Evolutionary conservation across 2,113 vertebrate species (phyloP).

Genomic region (Rhea pennata): DNA sequence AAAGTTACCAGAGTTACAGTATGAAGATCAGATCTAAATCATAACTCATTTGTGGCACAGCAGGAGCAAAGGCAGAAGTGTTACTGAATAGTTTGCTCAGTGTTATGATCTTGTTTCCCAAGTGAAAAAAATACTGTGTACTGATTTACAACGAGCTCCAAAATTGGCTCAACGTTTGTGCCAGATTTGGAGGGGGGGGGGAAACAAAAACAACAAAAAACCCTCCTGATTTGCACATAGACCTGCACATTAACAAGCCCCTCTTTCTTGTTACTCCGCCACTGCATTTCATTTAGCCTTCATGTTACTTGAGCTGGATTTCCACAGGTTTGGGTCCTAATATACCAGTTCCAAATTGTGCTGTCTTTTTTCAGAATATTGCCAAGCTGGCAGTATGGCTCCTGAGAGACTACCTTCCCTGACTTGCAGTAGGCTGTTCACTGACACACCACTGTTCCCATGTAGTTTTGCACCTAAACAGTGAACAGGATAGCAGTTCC

Average conservation of each 20-base stretch:
- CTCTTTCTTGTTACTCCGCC: conserved; percentile 10
- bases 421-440: conserved; percentile 51
- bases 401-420: conserved; percentile 7
- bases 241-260: background rate
- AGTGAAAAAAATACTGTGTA: background rate
- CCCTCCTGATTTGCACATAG: conserved; percentile 22
- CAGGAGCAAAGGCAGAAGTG: background rate
- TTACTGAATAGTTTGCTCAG: background rate
- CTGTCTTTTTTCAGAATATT: background rate
- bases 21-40: background rate
- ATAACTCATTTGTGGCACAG: background rate
- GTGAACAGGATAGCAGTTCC: conserved; percentile 65
- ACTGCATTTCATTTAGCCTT: background rate
- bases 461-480: conserved; percentile 54
- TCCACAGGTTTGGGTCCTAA: conserved; percentile 20
- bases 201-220: background rate
- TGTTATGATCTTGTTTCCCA: background rate
- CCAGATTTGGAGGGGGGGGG: background rate
- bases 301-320: background rate
- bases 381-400: conserved; percentile 47
- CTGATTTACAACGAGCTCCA: background rate
- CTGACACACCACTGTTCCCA: conserved; percentile 51
- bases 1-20: background rate
- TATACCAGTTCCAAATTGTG: background rate
- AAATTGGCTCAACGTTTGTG: background rate